Conservation (phyloP, 2,888 invertebrate genomes). For the Hymenopus coronatus region DNA sequence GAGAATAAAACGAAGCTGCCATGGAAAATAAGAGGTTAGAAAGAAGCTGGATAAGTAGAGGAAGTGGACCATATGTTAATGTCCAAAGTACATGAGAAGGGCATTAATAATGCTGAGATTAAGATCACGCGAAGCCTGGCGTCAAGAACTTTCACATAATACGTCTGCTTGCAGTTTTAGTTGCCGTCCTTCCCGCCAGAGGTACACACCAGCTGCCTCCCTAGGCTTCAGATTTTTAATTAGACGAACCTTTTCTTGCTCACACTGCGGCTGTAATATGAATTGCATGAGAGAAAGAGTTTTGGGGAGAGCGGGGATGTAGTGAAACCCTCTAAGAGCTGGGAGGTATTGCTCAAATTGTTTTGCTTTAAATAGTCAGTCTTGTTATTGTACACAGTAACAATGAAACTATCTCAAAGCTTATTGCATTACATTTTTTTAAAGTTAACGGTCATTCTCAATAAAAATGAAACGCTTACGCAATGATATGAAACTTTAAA, state of each 20-base stretch:
- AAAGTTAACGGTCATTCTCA: too few species aligned
- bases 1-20: neutral
- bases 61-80: neutral
- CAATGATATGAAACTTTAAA: too few species aligned
- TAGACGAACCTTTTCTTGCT: neutral
- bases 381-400: too few species aligned
- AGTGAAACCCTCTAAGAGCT: too few species aligned
- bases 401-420: too few species aligned
- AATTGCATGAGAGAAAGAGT: neutral
- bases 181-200: neutral
- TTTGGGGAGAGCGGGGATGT: neutral
- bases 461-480: too few species aligned
- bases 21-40: neutral
- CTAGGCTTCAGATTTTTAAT: neutral
- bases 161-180: neutral
- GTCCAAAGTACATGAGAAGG: neutral
- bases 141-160: neutral
- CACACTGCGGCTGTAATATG: neutral
- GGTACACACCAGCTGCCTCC: neutral
- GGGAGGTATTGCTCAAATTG: too few species aligned
- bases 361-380: too few species aligned
- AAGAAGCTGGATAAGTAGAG: neutral
- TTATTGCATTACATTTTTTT: too few species aligned
- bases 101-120: constrained; percentile 8
- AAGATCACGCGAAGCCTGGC: neutral